Conservation (phyloP, 2,113 vertebrate genomes). For the Myotis brandtii region DNA sequence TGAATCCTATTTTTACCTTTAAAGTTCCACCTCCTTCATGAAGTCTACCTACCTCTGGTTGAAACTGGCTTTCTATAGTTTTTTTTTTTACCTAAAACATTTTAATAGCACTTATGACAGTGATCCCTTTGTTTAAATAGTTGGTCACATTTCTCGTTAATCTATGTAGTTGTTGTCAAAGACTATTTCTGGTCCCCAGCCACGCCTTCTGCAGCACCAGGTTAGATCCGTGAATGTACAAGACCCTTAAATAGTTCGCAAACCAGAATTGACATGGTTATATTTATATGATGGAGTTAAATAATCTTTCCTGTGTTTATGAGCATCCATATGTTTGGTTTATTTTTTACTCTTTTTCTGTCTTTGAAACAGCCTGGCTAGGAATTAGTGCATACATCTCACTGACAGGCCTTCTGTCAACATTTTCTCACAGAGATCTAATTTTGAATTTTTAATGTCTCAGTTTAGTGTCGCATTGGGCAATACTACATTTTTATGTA, state of each 20-base stretch:
- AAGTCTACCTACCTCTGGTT: neutral
- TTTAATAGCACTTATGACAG: neutral
- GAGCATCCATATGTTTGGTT: constrained; percentile 56
- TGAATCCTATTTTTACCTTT: constrained; percentile 20
- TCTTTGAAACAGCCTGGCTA: constrained; percentile 56
- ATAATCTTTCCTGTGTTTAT: constrained; percentile 53
- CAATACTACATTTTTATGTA: constrained; percentile 20
- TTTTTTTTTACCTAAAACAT: neutral
- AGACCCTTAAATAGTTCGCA: constrained; percentile 33
- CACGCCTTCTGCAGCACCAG: neutral
- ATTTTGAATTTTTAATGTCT: constrained; percentile 56
- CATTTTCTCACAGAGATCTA: constrained; percentile 46
- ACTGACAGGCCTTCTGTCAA: constrained; percentile 63
- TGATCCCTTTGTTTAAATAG: neutral
- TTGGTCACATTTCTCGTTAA: neutral
- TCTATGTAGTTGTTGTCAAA: neutral
- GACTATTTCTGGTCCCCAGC: neutral
- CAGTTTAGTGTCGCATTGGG: neutral
- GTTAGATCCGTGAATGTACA: neutral
- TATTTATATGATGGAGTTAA: constrained; percentile 59
- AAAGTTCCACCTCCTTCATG: neutral
- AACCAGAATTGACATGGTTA: constrained; percentile 27
- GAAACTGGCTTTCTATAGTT: neutral
- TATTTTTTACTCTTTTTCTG: constrained; percentile 62
- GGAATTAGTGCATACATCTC: constrained; percentile 50